Base-by-base conservation (phyloP, 2,113 vertebrate genomes). In the Empidonax alnorum region DNA sequence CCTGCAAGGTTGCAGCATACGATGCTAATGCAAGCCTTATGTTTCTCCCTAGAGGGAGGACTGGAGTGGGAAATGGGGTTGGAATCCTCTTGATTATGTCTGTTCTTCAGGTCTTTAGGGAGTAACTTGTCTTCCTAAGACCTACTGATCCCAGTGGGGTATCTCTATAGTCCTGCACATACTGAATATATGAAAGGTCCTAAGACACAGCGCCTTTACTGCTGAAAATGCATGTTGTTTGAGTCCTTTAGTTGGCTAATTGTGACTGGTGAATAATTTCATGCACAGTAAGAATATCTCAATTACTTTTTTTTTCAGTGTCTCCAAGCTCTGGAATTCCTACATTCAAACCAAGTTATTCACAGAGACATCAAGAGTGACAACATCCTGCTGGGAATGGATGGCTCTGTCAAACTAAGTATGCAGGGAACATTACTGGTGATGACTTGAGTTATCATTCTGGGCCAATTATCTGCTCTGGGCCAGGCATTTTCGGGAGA, bases 311-410 rank as follows among this genome's bases (percentile, higher is more conserved):
- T 83, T 83, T 75, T 47, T 4, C 46, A 99, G 99, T 99, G 99
- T 98, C 98, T 99, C 24, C 99, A 99, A 95, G 99, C 99, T 25
- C 86, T 99, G 97, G 99, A 99, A 97, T 99, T 99, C 96, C 99
- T 99, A 44, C 99, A 99, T 97, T 99, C 98, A 4, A 99, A 98
- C 98, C 99, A 99, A 94, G 99, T 99, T 95, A 99, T 99, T 96
- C 99, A 99, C 97, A 98, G 99, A 92, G 99, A 99, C 97, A 99
- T 99, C 98, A 99, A 99, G 98, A 99, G 99, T 33, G 99, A 99
- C 98, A 99, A 99, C 97, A 99, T 99, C 95, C 98, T 99, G 66
- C 98, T 99, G 96, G 99, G 99, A 79, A 99, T 99, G 99, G 99
- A 99, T 76, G 99, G 99, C 79, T 99, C 99, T 21, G 99, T 99